Percentiles rank a stretch among this genome's conserved stretches.
Evolutionary conservation across 2,113 vertebrate species (phyloP).

Genomic region (Rhombomys opimus): DNA sequence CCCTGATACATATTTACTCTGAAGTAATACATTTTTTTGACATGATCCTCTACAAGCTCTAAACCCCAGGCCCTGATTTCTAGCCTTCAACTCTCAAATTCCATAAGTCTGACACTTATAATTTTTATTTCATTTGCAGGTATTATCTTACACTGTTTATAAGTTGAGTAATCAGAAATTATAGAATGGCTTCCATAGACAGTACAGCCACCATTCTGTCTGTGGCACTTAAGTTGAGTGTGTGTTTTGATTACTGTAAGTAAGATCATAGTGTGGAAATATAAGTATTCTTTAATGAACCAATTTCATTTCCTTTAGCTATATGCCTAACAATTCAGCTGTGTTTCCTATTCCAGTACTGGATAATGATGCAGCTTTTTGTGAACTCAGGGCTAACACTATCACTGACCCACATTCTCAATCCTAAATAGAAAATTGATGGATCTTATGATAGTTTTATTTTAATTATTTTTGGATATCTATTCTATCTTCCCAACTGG

Average conservation of each 20-base stretch:
- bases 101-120: not conserved
- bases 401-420: too few species aligned
- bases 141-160: not conserved
- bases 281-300: not conserved
- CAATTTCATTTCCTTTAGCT: not conserved
- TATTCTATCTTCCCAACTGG: not conserved
- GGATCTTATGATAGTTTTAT: not conserved
- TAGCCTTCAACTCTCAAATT: not conserved
- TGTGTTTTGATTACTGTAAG: not conserved
- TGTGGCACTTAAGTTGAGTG: not conserved
- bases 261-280: not conserved
- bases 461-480: not conserved
- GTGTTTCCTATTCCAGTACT: not conserved
- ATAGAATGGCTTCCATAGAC: not conserved
- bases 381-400: not conserved
- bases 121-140: not conserved
- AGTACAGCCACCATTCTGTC: not conserved
- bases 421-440: not conserved
- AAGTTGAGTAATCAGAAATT: not conserved
- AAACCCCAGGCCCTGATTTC: not conserved
- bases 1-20: not conserved
- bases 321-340: not conserved
- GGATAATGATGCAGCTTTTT: not conserved
- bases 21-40: not conserved
- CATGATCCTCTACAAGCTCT: not conserved